Percentiles rank a stretch among this genome's conserved stretches.
phyloP scores from a whole-genome alignment of 2,797 vertebrate genomes.

The Pantherophis alleghaniensis region DNA sequence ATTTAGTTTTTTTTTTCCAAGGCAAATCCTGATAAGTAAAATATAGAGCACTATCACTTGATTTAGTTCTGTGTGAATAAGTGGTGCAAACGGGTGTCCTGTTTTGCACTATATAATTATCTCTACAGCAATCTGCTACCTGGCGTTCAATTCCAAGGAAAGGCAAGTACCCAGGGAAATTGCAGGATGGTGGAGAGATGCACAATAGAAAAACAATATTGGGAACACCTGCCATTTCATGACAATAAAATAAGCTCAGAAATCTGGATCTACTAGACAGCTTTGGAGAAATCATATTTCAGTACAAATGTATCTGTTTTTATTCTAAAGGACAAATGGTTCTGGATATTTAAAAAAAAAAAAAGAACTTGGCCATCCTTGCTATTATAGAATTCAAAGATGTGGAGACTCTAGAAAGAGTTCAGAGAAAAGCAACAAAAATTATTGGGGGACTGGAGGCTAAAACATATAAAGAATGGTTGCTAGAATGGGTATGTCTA shows the following conservation, averaged over 20 bases:
- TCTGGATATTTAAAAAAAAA: background rate
- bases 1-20: background rate
- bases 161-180: background rate
- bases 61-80: background rate
- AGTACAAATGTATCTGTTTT: background rate
- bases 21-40: background rate
- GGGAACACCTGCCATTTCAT: background rate
- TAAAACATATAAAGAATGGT: no score
- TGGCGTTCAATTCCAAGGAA: background rate
- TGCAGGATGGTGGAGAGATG: background rate
- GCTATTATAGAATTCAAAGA: background rate
- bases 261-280: background rate
- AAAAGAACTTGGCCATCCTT: background rate
- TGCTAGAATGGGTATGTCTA: no score
- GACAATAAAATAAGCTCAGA: background rate
- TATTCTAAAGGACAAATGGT: background rate
- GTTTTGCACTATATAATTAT: background rate
- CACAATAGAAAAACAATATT: background rate
- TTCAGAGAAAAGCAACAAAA: no score
- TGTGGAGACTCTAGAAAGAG: no score
- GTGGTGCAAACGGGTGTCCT: background rate
- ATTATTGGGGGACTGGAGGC: no score
- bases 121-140: background rate
- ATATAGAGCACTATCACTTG: background rate
- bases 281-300: background rate